phyloP scores from a whole-genome alignment of 2,888 invertebrate genomes.

The Entomobrya proxima region DNA sequence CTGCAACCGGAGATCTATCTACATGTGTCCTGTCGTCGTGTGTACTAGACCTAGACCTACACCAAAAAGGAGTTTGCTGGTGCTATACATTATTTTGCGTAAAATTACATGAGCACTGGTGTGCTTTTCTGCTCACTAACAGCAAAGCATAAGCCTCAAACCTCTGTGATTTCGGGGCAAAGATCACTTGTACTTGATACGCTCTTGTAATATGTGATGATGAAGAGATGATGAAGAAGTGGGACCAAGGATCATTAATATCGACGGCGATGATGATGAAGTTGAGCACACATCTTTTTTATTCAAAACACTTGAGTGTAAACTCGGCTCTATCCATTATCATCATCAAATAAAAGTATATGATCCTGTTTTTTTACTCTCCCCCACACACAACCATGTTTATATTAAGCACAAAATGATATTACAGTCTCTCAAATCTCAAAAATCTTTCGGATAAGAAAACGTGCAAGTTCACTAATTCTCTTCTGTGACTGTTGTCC shows the following conservation, averaged over 20 bases:
- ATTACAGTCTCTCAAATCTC: background rate
- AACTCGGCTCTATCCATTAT: conserved; percentile 3
- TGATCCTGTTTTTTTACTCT: background rate
- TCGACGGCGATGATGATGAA: background rate
- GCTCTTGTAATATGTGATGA: background rate
- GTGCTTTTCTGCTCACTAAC: background rate
- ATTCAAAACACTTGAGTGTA: conserved; percentile 24
- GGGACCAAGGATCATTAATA: conserved; percentile 1
- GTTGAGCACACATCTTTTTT: conserved; percentile 8
- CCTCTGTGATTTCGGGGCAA: conserved; percentile 29
- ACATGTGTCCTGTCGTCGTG: conserved; percentile 10
- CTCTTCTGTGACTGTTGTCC: background rate
- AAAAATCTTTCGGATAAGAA: background rate
- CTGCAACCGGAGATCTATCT: background rate
- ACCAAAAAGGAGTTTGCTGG: conserved; percentile 26
- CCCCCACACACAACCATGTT: background rate
- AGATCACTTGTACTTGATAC: conserved; percentile 29
- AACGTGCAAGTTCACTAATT: background rate
- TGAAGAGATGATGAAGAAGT: background rate
- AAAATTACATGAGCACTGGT: conserved; percentile 23
- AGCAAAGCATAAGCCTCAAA: background rate
- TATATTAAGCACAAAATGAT: background rate
- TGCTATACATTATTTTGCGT: conserved; percentile 11
- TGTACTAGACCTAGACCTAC: conserved; percentile 54
- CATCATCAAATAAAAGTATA: background rate